These are phyloP conservation scores for Chondrosia reniformis DNA, from an alignment of 37 sponge, comb jelly and placozoan genomes.

Conservation along the genomic window DNA sequence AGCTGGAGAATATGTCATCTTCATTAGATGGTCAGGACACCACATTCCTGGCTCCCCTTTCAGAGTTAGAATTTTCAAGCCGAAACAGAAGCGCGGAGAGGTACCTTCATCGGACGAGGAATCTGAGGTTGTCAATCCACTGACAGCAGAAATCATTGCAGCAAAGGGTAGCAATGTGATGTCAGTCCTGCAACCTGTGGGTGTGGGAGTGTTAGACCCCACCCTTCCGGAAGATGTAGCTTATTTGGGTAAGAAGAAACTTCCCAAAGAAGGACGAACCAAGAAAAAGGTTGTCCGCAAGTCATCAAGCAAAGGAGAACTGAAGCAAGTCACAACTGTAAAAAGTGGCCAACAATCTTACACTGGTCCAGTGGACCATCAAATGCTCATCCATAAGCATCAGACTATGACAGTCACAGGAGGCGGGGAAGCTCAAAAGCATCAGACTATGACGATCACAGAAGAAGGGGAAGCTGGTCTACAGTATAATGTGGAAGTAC, in stretches of 20 bases:
- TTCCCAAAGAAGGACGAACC: slow-evolving; percentile 1
- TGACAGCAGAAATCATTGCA: background rate
- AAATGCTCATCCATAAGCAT: slow-evolving; percentile 18
- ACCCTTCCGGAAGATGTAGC: slow-evolving; percentile 17
- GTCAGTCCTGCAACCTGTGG: background rate
- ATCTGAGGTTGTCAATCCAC: background rate
- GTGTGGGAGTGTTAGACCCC: slow-evolving; percentile 1
- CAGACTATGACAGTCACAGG: background rate
- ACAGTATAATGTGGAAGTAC: no score
- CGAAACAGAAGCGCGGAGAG: slow-evolving; percentile 4
- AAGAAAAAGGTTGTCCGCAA: slow-evolving; percentile 11
- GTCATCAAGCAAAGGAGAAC: slow-evolving; percentile 20
- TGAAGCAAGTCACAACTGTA: slow-evolving; percentile 15
- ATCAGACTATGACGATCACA: no score
- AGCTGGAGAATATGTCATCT: slow-evolving; percentile 32
- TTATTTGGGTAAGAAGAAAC: slow-evolving; percentile 9
- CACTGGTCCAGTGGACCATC: background rate
- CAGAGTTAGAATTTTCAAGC: slow-evolving; percentile 21
- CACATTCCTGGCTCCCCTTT: slow-evolving; percentile 24
- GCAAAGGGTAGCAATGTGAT: slow-evolving; percentile 18
- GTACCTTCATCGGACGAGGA: slow-evolving; percentile 1
- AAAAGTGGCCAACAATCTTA: background rate
- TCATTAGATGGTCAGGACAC: slow-evolving; percentile 27
- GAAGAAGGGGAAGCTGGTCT: no score
- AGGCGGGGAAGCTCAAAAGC: no score